phyloP scores from a whole-genome alignment of 2,797 vertebrate species.

The Onychomys arenicola region DNA sequence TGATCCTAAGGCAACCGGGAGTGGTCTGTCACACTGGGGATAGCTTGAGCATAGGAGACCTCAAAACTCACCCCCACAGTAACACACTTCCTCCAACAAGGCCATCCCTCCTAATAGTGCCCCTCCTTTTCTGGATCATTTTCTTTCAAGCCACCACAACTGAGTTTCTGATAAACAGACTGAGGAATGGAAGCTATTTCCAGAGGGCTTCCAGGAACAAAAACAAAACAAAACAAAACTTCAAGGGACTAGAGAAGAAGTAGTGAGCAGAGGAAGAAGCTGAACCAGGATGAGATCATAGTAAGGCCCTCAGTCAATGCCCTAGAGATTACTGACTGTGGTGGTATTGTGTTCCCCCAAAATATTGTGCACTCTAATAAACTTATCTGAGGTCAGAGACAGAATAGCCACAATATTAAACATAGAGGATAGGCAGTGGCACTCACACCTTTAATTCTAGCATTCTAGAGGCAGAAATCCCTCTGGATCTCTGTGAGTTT shows the following conservation, averaged over 20 bases:
- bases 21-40: background rate
- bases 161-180: background rate
- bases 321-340: rapidly evolving
- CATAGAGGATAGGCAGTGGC: no score
- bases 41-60: background rate
- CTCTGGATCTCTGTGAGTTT: no score
- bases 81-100: background rate
- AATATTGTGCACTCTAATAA: no score
- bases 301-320: background rate
- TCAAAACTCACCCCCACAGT: background rate
- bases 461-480: no score
- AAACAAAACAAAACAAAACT: no score
- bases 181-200: rapidly evolving
- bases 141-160: background rate
- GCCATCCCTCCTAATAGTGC: background rate
- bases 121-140: background rate
- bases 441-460: no score
- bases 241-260: background rate
- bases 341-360: no score
- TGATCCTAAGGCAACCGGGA: background rate
- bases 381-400: no score
- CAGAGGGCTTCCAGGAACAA: rapidly evolving
- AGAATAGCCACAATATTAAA: no score
- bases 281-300: background rate
- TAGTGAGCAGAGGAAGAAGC: rapidly evolving